phyloP scores from a whole-genome alignment of 1,140 invertebrate genomes.

The Macrosteles quadrilineatus region DNA sequence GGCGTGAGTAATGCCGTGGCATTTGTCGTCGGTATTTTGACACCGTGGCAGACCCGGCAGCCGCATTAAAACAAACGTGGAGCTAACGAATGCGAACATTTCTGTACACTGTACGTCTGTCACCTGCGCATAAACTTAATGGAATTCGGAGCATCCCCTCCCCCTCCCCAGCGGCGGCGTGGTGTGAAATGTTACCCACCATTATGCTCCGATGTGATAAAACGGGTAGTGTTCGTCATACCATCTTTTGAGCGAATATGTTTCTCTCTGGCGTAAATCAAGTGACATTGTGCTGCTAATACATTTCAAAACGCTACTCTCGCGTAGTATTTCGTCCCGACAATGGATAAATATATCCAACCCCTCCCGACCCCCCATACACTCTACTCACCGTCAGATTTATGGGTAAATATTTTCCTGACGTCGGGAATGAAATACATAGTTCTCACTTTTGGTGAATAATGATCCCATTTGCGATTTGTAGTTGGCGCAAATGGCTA shows the following conservation, averaged over 20 bases:
- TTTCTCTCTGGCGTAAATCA: not conserved
- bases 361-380: not conserved
- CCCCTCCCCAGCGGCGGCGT: not conserved
- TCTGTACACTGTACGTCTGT: not conserved
- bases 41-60: not conserved
- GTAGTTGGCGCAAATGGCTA: conserved; percentile 5
- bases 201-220: conserved; percentile 11
- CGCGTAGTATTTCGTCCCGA: conserved; percentile 7
- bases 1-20: not conserved
- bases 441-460: conserved; percentile 16
- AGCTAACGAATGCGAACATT: conserved; percentile 5
- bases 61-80: conserved; percentile 6
- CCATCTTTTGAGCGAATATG: conserved; percentile 12
- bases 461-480: conserved; percentile 10
- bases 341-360: conserved; percentile 11
- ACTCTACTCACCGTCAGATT: not conserved
- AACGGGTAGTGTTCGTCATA: not conserved
- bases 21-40: conserved; percentile 8
- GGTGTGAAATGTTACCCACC: not conserved
- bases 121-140: conserved; percentile 5
- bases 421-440: conserved; percentile 14
- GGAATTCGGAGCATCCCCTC: conserved; percentile 10
- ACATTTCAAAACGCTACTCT: conserved; percentile 9
- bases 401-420: conserved; percentile 12
- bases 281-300: conserved; percentile 8